Conservation (phyloP, 1,140 invertebrate species). For the Coelopa frigida region DNA sequence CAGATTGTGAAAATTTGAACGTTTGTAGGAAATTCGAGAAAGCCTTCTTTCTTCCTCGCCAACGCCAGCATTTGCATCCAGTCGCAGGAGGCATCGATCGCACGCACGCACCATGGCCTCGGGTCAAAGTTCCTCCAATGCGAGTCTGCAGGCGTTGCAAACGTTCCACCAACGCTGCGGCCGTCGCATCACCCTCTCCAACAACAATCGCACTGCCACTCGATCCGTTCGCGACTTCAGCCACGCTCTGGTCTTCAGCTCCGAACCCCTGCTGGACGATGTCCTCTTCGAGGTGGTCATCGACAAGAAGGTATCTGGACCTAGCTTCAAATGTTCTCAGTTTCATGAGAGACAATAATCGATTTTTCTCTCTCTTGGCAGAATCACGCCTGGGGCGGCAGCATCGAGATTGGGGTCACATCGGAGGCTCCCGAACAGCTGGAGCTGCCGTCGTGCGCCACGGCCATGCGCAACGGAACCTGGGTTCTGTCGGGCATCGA, state of each 20-base stretch:
- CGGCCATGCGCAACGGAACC: slow-evolving; percentile 73
- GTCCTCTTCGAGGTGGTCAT: slow-evolving; percentile 82
- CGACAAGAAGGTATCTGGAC: slow-evolving; percentile 67
- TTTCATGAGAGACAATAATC: slow-evolving; percentile 1
- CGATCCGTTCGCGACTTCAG: slow-evolving; percentile 75
- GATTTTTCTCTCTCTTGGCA: slow-evolving; percentile 29
- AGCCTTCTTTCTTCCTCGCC: no score
- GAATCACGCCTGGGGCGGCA: slow-evolving; percentile 81
- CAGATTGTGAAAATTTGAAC: no score
- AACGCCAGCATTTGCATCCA: no score
- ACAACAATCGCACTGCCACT: slow-evolving; percentile 73
- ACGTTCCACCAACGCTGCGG: slow-evolving; percentile 75
- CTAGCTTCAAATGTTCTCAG: slow-evolving; percentile 1
- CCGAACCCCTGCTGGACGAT: slow-evolving; percentile 72
- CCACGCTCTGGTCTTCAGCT: slow-evolving; percentile 76
- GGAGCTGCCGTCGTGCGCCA: slow-evolving; percentile 74
- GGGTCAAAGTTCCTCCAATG: neutral
- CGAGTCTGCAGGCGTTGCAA: slow-evolving; percentile 6
- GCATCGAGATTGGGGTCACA: slow-evolving; percentile 87
- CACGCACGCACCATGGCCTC: no score
- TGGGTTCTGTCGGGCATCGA: slow-evolving; percentile 86
- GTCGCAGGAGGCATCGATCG: no score
- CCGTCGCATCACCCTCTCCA: slow-evolving; percentile 67
- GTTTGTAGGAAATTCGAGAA: no score
- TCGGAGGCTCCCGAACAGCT: slow-evolving; percentile 73